phyloP scores from a whole-genome alignment of 2,113 vertebrate genomes.

The Myanophis thanlyinensis region DNA sequence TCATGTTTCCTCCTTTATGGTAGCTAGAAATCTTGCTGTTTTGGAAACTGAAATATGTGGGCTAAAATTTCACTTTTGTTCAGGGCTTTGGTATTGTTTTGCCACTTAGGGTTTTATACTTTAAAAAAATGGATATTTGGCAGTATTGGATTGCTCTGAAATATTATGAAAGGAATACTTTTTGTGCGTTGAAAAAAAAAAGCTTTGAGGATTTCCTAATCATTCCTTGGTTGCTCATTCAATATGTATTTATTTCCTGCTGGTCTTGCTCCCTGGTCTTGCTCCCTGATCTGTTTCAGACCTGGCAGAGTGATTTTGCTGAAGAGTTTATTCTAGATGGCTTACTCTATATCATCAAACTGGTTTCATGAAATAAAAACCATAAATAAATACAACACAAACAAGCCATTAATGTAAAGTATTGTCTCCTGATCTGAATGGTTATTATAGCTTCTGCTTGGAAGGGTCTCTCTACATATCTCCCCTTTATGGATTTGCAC shows the following conservation, averaged over 20 bases:
- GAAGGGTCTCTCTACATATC: not conserved
- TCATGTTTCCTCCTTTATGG: not conserved
- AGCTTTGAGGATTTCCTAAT: not conserved
- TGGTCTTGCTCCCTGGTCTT: not conserved
- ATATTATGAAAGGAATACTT: not conserved
- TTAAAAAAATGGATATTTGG: not conserved
- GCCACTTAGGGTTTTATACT: not conserved
- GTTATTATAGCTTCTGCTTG: not conserved
- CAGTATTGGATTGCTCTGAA: not conserved
- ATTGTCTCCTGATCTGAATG: not conserved
- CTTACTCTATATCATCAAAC: not conserved
- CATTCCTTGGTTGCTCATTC: not conserved
- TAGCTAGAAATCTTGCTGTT: not conserved
- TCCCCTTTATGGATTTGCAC: not conserved
- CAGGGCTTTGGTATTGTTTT: not conserved
- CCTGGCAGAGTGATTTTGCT: not conserved
- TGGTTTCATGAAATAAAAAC: not conserved
- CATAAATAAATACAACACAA: not conserved
- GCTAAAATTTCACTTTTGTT: not conserved
- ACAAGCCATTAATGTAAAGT: not conserved
- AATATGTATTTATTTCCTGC: not conserved
- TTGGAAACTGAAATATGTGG: not conserved
- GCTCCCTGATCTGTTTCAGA: not conserved
- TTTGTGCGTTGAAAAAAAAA: not conserved
- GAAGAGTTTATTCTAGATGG: not conserved